phyloP scores from a whole-genome alignment of 2,113 vertebrate genomes.

The Odontophorus gujanensis region DNA sequence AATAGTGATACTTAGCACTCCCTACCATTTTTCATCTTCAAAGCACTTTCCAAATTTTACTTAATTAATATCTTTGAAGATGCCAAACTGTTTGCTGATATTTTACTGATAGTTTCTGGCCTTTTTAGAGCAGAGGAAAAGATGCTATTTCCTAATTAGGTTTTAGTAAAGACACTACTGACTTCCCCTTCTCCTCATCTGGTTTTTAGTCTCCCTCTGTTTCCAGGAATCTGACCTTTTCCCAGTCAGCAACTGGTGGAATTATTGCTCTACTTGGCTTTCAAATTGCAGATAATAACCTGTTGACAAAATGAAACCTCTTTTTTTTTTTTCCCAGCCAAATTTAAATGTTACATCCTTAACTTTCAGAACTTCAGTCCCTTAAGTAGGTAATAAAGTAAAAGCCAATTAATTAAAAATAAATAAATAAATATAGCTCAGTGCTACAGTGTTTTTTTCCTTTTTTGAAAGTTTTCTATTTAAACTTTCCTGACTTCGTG shows the following conservation, averaged over 20 bases:
- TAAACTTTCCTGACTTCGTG: background rate
- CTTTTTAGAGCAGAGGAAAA: constrained; percentile 63
- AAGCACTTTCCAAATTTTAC: constrained; percentile 76
- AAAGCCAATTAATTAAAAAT: background rate
- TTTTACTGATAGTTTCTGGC: constrained; percentile 66
- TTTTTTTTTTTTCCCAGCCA: constrained; percentile 15
- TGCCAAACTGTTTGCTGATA: constrained; percentile 71
- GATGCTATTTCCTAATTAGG: constrained; percentile 66
- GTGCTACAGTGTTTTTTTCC: background rate
- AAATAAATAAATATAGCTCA: background rate
- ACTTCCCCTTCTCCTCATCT: constrained; percentile 55
- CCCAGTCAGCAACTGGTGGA: constrained; percentile 53
- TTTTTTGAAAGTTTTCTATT: background rate
- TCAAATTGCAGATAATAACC: constrained; percentile 73
- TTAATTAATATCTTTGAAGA: constrained; percentile 75
- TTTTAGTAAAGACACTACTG: constrained; percentile 26
- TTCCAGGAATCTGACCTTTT: constrained; percentile 53
- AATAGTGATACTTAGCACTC: constrained; percentile 71
- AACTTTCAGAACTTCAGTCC: background rate
- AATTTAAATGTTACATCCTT: constrained; percentile 32
- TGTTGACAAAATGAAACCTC: constrained; percentile 62
- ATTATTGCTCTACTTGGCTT: constrained; percentile 69
- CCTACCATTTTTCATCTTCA: constrained; percentile 70
- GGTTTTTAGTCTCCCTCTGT: constrained; percentile 43
- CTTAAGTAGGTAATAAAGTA: background rate